These are phyloP conservation scores for Neomorphus geoffroyi DNA, from an alignment of 2,797 vertebrate species.

Conservation along the genomic window DNA sequence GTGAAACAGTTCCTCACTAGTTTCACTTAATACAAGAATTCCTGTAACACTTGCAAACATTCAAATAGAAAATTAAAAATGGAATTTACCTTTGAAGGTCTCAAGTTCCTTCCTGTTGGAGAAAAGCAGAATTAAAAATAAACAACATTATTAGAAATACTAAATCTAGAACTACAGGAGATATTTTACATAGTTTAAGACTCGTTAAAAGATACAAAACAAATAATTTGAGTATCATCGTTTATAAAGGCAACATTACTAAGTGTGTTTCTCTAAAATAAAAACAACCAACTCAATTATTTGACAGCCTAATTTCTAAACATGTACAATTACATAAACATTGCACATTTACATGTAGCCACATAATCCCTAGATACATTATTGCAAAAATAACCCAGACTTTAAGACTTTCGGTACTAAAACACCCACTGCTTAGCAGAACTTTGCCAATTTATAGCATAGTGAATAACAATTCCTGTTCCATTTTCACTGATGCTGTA, in stretches of 20 bases:
- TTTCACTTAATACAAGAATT: neutral
- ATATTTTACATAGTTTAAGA: neutral
- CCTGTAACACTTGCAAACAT: neutral
- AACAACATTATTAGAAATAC: neutral
- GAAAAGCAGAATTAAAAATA: constrained; percentile 45
- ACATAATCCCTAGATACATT: neutral
- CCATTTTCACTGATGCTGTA: neutral
- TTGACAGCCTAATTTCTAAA: no score
- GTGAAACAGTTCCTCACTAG: neutral
- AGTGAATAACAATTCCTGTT: neutral
- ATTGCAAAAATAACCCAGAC: neutral
- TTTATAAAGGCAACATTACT: neutral
- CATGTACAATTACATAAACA: neutral
- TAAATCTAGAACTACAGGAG: neutral
- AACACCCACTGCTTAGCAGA: neutral
- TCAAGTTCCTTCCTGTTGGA: constrained; percentile 89
- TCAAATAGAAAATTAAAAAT: constrained; percentile 43
- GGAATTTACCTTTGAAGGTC: constrained; percentile 87
- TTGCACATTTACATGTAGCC: neutral
- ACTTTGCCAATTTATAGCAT: neutral
- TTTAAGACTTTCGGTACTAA: neutral
- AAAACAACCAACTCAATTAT: neutral
- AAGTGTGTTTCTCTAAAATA: neutral
- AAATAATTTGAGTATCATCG: neutral
- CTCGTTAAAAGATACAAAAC: neutral